Evolutionary conservation across 2,888 invertebrate species (phyloP), one percentile per base, ranked within the genome.

Genomic region (Spodoptera exigua): DNA sequence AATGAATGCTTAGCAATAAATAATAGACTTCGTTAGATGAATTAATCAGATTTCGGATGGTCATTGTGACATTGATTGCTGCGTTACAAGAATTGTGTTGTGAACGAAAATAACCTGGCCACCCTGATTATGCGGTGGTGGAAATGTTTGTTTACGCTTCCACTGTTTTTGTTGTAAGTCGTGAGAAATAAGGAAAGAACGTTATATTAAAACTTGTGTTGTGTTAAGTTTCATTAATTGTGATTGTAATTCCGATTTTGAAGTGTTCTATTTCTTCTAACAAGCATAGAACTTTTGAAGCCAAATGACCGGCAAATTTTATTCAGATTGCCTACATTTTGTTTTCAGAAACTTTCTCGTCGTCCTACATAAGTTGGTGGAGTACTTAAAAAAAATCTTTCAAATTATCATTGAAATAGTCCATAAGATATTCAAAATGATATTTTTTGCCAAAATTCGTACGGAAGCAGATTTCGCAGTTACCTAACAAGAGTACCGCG

Each of bases 1-100:
- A 89, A 88, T 87, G 85, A 87, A 87, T 84, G 82, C 79, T 82
- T 84, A 78, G 76, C 83, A 78, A 82, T 86, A 85, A 87, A 88
- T 88, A 87, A 88, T 88, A 82, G 87, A 82, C 78, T 86, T 86
- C 84, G 86, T 89, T 88, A 87, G 83, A 79, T 81, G 82, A 83
- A 85, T 77, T 77, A 86, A 87, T 83, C 85, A 83, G 82, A 81
- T 84, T 82, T 84, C 75, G 74, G 79, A 76, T 64, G 74, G 71
- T 74, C 74, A 85, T 82, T 83, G 84, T 83, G 74, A 74, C 76
- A 70, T 54, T 84, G 81, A 84, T 82, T 82, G 70, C 81, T 75
- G 59, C 61, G 77, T 71, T 71, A 70, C 61, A 66, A 64, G 69
- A 63, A 40, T 54, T 55, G 54, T 69, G 63, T 76, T 73, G 67